These are phyloP conservation scores for Pristionchus mayeri DNA, from an alignment of 2,888 invertebrate genomes.

Conservation along the genomic window DNA sequence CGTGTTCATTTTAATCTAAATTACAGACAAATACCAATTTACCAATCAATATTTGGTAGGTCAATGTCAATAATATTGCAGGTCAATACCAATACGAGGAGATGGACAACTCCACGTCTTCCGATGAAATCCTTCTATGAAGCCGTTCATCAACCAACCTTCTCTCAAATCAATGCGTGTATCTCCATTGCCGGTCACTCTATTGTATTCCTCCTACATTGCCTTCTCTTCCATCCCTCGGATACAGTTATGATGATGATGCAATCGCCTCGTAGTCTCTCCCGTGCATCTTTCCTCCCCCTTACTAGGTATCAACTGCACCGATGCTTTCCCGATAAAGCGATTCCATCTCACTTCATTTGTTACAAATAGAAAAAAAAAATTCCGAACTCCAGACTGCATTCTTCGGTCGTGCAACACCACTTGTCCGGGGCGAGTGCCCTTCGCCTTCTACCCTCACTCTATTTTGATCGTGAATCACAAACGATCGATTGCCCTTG, in stretches of 20 bases:
- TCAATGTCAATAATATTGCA: too few species aligned
- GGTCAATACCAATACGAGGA: slow-evolving; percentile 52
- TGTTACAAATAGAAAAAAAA: too few species aligned
- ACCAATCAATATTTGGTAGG: too few species aligned
- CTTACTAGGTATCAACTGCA: background rate
- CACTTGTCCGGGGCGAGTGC: background rate
- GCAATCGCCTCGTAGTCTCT: background rate
- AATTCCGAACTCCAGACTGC: too few species aligned
- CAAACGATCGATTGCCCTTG: background rate
- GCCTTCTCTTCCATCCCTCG: background rate
- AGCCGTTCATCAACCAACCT: too few species aligned
- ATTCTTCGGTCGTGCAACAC: slow-evolving; percentile 1
- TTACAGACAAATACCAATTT: too few species aligned
- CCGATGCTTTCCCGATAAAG: slow-evolving; percentile 27
- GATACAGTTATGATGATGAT: background rate
- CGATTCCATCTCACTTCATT: slow-evolving; percentile 9
- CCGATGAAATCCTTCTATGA: slow-evolving; percentile 51
- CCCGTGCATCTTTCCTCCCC: too few species aligned
- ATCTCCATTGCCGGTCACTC: slow-evolving; percentile 8
- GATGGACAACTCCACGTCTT: slow-evolving; percentile 52
- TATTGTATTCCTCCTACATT: background rate
- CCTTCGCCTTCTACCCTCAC: background rate
- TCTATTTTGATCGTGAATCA: slow-evolving; percentile 28
- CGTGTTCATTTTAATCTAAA: background rate
- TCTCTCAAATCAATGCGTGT: background rate